phyloP scores from a whole-genome alignment of 2,888 invertebrate genomes.

The Eretmocerus hayati region DNA sequence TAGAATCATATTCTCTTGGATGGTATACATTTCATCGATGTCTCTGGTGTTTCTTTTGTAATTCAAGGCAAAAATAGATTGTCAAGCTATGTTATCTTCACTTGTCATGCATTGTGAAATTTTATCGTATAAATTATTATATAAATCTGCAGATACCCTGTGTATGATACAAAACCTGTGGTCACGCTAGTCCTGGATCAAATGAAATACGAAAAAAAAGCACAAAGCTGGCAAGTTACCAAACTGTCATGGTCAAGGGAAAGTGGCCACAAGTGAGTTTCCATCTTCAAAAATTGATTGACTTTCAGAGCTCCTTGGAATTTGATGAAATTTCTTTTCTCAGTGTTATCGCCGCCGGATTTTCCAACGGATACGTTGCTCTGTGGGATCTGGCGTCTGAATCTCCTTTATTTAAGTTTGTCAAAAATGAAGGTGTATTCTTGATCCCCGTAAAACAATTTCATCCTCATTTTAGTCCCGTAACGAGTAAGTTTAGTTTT shows the following conservation, averaged over 20 bases:
- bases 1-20: no score
- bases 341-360: slow-evolving; percentile 58
- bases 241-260: slow-evolving; percentile 41
- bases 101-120: no score
- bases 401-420: slow-evolving; percentile 50
- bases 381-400: slow-evolving; percentile 55
- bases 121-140: background rate
- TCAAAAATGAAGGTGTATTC: slow-evolving; percentile 44
- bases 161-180: slow-evolving; percentile 43
- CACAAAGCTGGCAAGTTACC: slow-evolving; percentile 39
- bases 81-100: no score
- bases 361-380: slow-evolving; percentile 60
- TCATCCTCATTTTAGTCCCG: slow-evolving; percentile 52
- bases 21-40: no score
- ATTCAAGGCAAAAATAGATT: no score
- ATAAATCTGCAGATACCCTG: slow-evolving; percentile 30
- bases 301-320: no score
- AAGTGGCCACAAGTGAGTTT: slow-evolving; percentile 39
- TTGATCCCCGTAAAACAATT: slow-evolving; percentile 57
- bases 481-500: slow-evolving; percentile 51
- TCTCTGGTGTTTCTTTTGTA: no score
- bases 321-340: background rate
- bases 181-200: slow-evolving; percentile 36
- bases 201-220: slow-evolving; percentile 26
- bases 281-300: background rate